Conservation (phyloP, 2,113 vertebrate species). For the Platichthys stellatus region DNA sequence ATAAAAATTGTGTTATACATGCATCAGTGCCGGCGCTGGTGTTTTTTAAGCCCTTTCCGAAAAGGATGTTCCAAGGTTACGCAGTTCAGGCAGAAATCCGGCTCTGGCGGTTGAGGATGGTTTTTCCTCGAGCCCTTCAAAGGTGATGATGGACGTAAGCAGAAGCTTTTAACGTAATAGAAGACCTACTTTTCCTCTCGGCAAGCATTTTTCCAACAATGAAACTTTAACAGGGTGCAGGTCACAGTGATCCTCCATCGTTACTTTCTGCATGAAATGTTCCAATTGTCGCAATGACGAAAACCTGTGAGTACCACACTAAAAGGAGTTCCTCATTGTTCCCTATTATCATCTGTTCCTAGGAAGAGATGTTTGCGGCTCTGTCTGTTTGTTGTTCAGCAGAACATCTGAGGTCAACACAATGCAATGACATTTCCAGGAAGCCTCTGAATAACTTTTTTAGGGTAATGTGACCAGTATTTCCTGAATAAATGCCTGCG, state of each 20-base stretch:
- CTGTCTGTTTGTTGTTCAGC: conserved; percentile 4
- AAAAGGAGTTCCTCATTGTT: not conserved
- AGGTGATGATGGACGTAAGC: conserved; percentile 31
- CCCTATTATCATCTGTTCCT: not conserved
- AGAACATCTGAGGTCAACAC: not conserved
- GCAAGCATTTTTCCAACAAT: conserved; percentile 26
- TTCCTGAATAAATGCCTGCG: not conserved
- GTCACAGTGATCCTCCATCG: conserved; percentile 5
- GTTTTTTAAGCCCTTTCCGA: conserved; percentile 30
- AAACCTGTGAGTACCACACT: not conserved
- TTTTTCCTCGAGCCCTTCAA: conserved; percentile 30
- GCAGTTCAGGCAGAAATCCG: conserved; percentile 25
- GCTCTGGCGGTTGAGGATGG: conserved; percentile 10
- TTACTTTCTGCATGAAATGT: not conserved
- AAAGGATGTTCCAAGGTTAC: conserved; percentile 39
- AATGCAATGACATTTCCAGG: not conserved
- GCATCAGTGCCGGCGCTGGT: not conserved
- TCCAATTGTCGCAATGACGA: not conserved
- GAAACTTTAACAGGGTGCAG: conserved; percentile 9
- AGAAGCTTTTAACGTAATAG: conserved; percentile 22
- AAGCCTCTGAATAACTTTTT: not conserved
- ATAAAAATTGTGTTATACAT: conserved; percentile 36
- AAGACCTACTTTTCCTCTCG: conserved; percentile 15
- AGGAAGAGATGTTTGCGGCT: not conserved
- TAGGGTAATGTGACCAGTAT: not conserved